These are phyloP conservation scores for Hemaris fuciformis DNA, from an alignment of 2,888 invertebrate species.

Conservation along the genomic window DNA sequence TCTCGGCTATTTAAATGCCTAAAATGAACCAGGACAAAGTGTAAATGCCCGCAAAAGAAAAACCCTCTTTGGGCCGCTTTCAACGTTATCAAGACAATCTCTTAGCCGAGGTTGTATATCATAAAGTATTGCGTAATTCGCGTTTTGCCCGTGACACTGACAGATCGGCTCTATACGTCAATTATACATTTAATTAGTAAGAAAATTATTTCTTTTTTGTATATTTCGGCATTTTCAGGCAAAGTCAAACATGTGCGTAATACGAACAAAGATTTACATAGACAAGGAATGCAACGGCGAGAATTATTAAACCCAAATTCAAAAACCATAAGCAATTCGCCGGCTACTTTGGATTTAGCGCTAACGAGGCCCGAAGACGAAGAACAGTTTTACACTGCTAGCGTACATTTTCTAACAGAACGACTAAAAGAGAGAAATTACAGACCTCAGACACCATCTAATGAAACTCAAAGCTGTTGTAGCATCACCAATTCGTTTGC, in stretches of 20 bases:
- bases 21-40: background rate
- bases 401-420: slow-evolving; percentile 62
- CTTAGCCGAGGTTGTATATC: background rate
- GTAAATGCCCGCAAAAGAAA: background rate
- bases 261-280: slow-evolving; percentile 21
- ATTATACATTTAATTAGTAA: background rate
- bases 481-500: slow-evolving; percentile 30
- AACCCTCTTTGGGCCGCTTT: background rate
- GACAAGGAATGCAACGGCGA: slow-evolving; percentile 53
- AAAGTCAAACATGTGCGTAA: slow-evolving; percentile 1
- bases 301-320: slow-evolving; percentile 22
- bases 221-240: background rate
- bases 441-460: slow-evolving; percentile 19
- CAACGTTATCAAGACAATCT: background rate
- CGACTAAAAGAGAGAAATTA: slow-evolving; percentile 56
- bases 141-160: background rate
- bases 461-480: slow-evolving; percentile 52
- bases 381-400: slow-evolving; percentile 63
- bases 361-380: slow-evolving; percentile 48
- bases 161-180: background rate
- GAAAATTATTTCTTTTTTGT: background rate
- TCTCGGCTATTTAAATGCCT: background rate
- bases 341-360: slow-evolving; percentile 28
- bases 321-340: slow-evolving; percentile 23
- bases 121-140: background rate